Evolutionary conservation across 2,797 vertebrate genomes (phyloP).

Genomic region (Muscicapa comitata): DNA sequence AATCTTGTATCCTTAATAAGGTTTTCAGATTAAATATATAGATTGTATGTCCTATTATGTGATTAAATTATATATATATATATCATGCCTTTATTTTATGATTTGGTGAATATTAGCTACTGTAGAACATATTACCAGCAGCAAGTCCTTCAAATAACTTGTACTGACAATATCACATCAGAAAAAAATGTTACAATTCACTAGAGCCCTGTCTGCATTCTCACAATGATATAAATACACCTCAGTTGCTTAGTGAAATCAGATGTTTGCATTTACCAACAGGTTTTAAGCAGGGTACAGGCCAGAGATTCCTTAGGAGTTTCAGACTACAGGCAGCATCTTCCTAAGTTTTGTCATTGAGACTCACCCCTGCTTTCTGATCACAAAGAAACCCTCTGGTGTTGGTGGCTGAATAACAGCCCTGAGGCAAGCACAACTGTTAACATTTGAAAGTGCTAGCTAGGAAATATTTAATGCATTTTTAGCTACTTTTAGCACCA

Average conservation of each 20-base stretch:
- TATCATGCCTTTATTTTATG: neutral
- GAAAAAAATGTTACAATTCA: neutral
- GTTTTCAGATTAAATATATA: neutral
- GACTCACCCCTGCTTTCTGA: neutral
- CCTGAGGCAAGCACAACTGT: slow-evolving; percentile 43
- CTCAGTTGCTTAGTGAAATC: neutral
- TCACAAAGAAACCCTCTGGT: neutral
- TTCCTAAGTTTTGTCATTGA: neutral
- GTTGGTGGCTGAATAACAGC: slow-evolving; percentile 41
- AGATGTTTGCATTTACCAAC: neutral
- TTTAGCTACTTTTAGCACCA: slow-evolving; percentile 46
- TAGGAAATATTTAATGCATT: slow-evolving; percentile 10
- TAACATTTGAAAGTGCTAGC: slow-evolving; percentile 29
- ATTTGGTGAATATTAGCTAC: neutral
- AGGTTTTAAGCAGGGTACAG: neutral
- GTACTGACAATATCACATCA: neutral
- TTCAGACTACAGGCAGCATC: neutral
- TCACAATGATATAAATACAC: neutral
- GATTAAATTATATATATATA: neutral
- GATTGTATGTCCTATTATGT: neutral
- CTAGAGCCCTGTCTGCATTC: neutral
- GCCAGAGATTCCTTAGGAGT: neutral
- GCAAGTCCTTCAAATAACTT: neutral
- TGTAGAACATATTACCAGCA: neutral
- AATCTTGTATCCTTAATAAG: neutral